phyloP scores from a whole-genome alignment of 1,140 invertebrate species.

The Cydia pomonella region DNA sequence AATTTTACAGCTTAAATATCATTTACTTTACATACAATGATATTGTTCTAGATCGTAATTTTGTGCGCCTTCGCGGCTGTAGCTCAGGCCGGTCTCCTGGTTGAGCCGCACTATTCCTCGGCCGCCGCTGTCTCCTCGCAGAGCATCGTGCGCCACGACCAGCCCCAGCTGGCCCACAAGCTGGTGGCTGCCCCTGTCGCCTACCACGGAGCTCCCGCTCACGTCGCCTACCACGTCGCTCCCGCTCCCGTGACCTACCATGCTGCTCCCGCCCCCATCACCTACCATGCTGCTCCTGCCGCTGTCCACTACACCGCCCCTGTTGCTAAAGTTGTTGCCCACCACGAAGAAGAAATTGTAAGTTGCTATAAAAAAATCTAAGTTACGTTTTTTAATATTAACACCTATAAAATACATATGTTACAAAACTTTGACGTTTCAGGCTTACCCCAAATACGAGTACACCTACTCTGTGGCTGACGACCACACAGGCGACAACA shows the following conservation, averaged over 20 bases:
- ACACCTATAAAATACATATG: no score
- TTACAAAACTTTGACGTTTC: conserved; percentile 35
- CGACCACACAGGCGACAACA: conserved; percentile 77
- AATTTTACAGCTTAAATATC: no score
- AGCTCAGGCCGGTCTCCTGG: conserved; percentile 45
- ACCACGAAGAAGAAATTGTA: conserved; percentile 53
- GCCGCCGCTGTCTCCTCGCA: conserved; percentile 52
- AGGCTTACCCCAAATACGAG: conserved; percentile 77
- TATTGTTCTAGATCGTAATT: no score
- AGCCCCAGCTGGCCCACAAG: conserved; percentile 35
- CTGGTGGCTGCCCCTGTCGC: conserved; percentile 48
- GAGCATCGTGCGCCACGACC: conserved; percentile 50
- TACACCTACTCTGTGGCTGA: conserved; percentile 79
- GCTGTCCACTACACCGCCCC: conserved; percentile 48
- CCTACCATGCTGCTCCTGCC: conserved; percentile 49
- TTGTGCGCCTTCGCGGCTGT: conserved; percentile 46
- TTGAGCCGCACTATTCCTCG: conserved; percentile 46
- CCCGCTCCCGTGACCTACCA: conserved; percentile 47
- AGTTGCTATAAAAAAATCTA: conserved; percentile 20
- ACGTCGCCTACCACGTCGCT: conserved; percentile 42
- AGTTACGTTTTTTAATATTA: no score
- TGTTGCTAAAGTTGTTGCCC: conserved; percentile 45
- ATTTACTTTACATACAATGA: no score
- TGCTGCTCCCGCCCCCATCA: conserved; percentile 42
- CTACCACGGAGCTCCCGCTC: no score